These are phyloP conservation scores for Campoletis sonorensis DNA, from an alignment of 1,140 invertebrate genomes.

Conservation along the genomic window DNA sequence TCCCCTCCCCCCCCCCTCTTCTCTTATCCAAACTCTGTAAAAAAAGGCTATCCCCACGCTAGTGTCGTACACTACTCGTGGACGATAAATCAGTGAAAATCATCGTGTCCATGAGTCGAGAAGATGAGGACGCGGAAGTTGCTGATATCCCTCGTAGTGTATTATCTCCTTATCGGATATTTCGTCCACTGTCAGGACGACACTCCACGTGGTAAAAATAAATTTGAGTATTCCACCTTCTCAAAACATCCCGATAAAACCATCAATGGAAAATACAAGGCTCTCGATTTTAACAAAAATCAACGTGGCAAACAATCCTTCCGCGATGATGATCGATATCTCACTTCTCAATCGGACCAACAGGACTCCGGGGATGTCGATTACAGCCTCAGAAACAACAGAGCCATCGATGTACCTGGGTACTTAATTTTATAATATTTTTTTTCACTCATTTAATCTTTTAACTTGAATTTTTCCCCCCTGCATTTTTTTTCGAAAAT, in stretches of 20 bases:
- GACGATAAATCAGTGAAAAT: constrained; percentile 53
- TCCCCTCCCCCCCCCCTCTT: background rate
- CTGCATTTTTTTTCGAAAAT: too few relatives aligned
- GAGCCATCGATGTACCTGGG: constrained; percentile 48
- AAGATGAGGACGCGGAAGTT: constrained; percentile 64
- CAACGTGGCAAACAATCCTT: too few relatives aligned
- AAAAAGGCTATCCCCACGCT: background rate
- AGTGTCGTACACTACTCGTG: background rate
- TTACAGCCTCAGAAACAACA: constrained; percentile 33
- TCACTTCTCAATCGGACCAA: too few relatives aligned
- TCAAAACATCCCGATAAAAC: too few relatives aligned
- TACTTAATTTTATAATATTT: constrained; percentile 26
- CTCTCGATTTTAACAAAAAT: too few relatives aligned
- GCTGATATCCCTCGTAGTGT: constrained; percentile 55
- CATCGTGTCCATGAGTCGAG: constrained; percentile 62
- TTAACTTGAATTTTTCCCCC: too few relatives aligned
- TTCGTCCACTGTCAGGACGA: constrained; percentile 45
- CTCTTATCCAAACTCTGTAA: constrained; percentile 32
- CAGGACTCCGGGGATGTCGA: background rate
- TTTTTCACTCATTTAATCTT: background rate
- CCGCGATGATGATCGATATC: too few relatives aligned
- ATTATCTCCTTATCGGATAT: constrained; percentile 44
- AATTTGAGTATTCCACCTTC: background rate
- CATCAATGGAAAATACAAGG: too few relatives aligned
- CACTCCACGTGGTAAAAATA: constrained; percentile 42